Percentiles rank a stretch among this genome's conserved stretches.
Conservation (phyloP, 2,888 invertebrate species). For the Dorcus parallelipipedus region DNA sequence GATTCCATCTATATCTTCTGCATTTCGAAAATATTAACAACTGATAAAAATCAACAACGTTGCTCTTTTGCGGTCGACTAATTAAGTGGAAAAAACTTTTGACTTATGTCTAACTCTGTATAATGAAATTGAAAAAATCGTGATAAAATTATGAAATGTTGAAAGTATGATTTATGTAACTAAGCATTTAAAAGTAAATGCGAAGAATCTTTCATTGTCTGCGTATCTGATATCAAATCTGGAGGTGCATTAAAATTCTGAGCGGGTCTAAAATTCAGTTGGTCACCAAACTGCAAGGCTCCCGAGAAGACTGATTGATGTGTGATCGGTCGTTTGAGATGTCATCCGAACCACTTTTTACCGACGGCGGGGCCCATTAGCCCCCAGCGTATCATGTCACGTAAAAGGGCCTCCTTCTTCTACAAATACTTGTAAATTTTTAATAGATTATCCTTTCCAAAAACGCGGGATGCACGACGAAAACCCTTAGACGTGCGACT, state of each 20-base stretch:
- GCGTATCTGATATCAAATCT: constrained; percentile 14
- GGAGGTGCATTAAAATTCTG: constrained; percentile 22
- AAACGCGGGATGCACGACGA: neutral
- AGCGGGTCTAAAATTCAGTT: constrained; percentile 28
- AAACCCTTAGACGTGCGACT: too few relatives aligned
- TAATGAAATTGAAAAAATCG: too few relatives aligned
- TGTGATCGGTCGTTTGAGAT: constrained; percentile 28
- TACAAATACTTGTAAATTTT: constrained; percentile 24
- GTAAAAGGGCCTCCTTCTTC: constrained; percentile 26
- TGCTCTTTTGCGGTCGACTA: too few relatives aligned
- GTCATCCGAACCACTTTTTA: constrained; percentile 31
- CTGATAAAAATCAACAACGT: too few relatives aligned
- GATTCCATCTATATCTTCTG: too few relatives aligned
- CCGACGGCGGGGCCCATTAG: constrained; percentile 26
- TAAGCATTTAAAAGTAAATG: too few relatives aligned
- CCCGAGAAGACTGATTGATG: constrained; percentile 27
- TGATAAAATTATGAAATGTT: too few relatives aligned
- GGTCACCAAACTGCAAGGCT: constrained; percentile 24
- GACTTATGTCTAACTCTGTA: too few relatives aligned
- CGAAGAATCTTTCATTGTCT: constrained; percentile 9
- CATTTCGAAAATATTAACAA: too few relatives aligned
- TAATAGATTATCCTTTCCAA: neutral
- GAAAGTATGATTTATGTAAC: too few relatives aligned
- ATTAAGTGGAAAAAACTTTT: too few relatives aligned
- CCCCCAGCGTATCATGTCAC: constrained; percentile 25